A percentile compares a stretch with the other conserved stretches of the same genome.
Evolutionary conservation across 2,797 vertebrate species (phyloP).

Genomic region (Okamejei kenojei): DNA sequence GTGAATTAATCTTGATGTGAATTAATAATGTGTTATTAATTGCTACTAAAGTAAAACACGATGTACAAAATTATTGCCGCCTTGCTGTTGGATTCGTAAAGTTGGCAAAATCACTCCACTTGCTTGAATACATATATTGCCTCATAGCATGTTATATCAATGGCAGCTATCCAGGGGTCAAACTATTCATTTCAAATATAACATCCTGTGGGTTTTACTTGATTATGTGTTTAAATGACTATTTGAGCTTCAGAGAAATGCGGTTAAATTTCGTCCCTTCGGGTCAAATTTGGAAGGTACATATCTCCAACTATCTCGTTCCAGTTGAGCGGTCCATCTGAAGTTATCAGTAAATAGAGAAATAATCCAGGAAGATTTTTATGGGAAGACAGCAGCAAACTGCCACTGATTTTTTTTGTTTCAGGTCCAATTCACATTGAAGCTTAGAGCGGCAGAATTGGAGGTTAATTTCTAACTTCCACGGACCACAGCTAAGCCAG

Average conservation of each 20-base stretch:
- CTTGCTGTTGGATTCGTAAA: background rate
- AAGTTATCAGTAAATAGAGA: background rate
- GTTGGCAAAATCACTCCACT: background rate
- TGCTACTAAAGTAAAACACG: background rate
- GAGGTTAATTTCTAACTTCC: background rate
- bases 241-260: background rate
- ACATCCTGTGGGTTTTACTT: background rate
- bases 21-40: background rate
- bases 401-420: background rate
- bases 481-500: background rate
- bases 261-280: background rate
- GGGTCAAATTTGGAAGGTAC: background rate
- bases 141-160: background rate
- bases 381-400: background rate
- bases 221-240: background rate
- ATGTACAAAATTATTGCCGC: background rate
- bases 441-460: background rate
- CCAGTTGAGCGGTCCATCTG: background rate
- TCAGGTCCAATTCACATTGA: constrained; percentile 20
- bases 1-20: background rate
- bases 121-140: background rate
- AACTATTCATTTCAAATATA: background rate
- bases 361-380: background rate
- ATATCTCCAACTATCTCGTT: background rate
- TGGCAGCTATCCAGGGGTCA: background rate